Base-by-base conservation (phyloP, 2,888 invertebrate species). In the Drosophila barbarae region DNA sequence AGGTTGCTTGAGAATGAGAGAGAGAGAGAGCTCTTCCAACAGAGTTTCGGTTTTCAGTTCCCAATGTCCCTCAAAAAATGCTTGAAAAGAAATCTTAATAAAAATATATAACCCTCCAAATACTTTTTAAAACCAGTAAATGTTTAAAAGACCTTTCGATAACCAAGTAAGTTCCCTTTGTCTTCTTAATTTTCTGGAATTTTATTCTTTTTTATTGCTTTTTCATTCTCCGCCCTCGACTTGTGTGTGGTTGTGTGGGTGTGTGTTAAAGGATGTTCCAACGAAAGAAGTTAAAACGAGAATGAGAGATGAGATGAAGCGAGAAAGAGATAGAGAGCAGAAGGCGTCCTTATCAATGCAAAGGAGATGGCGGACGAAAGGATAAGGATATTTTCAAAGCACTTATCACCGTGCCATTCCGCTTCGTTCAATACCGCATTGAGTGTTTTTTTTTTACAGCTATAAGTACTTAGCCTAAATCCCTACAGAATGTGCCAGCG, bases 141-240 rank as follows among this genome's bases (percentile, higher is more conserved):
- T n/a, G 10, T 6, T 15, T 1, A 28, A 44, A 44, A 6, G 3
- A 7, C 5, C 12, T 12, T 6, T 21, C 7, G 3, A 7, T 1
- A 8, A 13, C 3, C 18, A 18, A 30, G 28, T 26, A 21, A 9
- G 5, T 12, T 10, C 1, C 15, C 26, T 23, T 3, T 6, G 5
- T 47, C 18, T 47, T 15, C 8, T 15, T 10, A n/a, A 35, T 57
- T 34, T 60, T 60, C 41, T 44, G 59, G 59, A 50, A 61, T 44
- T 63, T 63, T 63, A 63, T 63, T 63, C 63, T 52, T 63, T 61
- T 63, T 63, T 63, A 63, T 63, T 63, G 63, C 52, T 58, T 58
- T 58, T 60, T 52, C 38, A 52, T 36, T 63, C 44, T 32, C 44
- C 36, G 52, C 38, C 58, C 46, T 34, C 46, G 57, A 38, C 21